These are phyloP conservation scores for Cheumatopsyche charites DNA, from an alignment of 1,140 invertebrate genomes.

Conservation along the genomic window DNA sequence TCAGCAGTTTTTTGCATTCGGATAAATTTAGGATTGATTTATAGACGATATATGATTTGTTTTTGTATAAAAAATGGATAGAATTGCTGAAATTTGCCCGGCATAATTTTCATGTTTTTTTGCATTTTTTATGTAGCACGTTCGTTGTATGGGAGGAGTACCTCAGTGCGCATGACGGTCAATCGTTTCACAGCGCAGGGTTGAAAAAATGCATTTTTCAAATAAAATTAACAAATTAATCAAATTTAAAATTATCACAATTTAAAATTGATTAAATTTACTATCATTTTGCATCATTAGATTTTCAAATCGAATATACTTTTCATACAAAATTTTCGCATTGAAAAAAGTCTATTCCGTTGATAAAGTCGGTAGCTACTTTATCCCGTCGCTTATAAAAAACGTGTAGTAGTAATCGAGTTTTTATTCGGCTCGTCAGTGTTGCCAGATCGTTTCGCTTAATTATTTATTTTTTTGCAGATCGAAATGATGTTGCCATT, in stretches of 20 bases:
- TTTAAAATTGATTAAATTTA: not conserved
- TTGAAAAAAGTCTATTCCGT: constrained; percentile 1
- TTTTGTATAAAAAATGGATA: not conserved
- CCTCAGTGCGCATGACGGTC: constrained; percentile 38
- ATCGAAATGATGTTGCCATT: no score
- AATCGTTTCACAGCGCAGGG: constrained; percentile 4
- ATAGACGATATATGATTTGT: no score
- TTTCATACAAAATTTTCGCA: not conserved
- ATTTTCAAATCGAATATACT: not conserved
- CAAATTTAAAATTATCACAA: not conserved
- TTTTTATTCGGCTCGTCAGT: constrained; percentile 1
- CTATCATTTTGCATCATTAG: not conserved
- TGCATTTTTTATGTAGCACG: constrained; percentile 51
- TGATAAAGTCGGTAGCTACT: not conserved
- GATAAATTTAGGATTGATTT: no score
- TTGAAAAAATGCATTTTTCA: no score
- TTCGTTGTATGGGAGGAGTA: not conserved
- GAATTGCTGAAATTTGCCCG: constrained; percentile 54
- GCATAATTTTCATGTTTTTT: constrained; percentile 64
- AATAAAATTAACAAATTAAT: not conserved
- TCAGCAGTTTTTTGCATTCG: no score
- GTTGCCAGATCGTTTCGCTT: constrained; percentile 13
- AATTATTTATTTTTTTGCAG: constrained; percentile 10
- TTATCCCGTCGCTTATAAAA: constrained; percentile 4
- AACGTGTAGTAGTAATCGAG: constrained; percentile 1